Conservation (phyloP, 1,140 invertebrate species). For the Brachystomella parvula region DNA sequence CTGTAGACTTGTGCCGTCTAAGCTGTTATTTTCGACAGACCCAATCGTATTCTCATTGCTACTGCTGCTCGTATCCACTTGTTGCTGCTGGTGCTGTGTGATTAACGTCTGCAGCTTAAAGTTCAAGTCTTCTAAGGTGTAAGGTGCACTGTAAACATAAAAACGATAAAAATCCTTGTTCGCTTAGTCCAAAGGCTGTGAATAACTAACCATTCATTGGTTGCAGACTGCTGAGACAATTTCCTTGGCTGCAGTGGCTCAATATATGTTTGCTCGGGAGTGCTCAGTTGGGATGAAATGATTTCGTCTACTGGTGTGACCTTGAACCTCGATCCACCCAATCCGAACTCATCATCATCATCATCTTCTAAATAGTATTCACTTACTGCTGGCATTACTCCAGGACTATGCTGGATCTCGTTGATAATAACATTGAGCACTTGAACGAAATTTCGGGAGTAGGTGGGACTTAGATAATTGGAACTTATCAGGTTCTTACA, state of each 20-base stretch:
- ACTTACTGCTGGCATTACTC: not conserved
- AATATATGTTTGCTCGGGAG: not conserved
- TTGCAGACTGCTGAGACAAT: not conserved
- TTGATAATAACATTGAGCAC: conserved; percentile 1
- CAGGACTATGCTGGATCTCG: not conserved
- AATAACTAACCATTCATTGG: not conserved
- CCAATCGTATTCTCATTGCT: conserved; percentile 4
- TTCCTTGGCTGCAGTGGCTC: conserved; percentile 5
- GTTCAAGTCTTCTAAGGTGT: not conserved
- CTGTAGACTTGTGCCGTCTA: not conserved
- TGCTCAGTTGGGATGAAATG: not conserved
- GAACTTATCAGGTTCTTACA: conserved; percentile 5
- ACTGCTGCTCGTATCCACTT: conserved; percentile 10
- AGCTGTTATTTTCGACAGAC: not conserved
- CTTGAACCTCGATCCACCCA: conserved; percentile 2
- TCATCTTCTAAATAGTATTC: conserved; percentile 1
- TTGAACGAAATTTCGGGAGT: not conserved
- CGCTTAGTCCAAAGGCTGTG: no score
- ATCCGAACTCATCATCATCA: not conserved
- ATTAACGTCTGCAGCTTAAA: not conserved
- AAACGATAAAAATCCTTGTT: not conserved
- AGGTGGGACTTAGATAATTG: not conserved
- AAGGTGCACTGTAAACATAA: conserved; percentile 1
- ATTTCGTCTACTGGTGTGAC: conserved; percentile 3
- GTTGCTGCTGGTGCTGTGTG: conserved; percentile 16